These are phyloP conservation scores for Paguma larvata DNA, from an alignment of 2,797 vertebrate genomes.

Conservation along the genomic window DNA sequence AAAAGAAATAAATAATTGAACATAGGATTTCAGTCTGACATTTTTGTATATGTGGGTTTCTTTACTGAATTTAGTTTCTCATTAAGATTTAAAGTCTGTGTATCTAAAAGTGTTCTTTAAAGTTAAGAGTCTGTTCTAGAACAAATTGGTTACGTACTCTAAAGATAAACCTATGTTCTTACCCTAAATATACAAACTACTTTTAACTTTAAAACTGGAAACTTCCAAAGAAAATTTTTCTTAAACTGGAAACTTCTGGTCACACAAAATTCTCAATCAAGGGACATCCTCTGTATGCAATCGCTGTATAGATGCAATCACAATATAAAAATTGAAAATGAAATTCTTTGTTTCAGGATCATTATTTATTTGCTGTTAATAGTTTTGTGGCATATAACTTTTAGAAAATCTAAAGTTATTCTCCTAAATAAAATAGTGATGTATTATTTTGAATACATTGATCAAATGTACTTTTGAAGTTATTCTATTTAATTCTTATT, in stretches of 20 bases:
- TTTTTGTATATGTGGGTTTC: constrained; percentile 27
- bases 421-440: constrained; percentile 9
- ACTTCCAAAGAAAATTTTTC: background rate
- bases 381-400: constrained; percentile 52
- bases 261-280: background rate
- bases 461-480: constrained; percentile 31
- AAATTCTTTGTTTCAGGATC: background rate
- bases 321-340: background rate
- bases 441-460: constrained; percentile 56
- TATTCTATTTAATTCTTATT: constrained; percentile 37
- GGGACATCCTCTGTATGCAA: background rate
- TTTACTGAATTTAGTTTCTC: constrained; percentile 37
- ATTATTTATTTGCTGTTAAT: constrained; percentile 45
- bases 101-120: background rate
- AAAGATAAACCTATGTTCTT: background rate
- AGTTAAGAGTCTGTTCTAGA: constrained; percentile 1
- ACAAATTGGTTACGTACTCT: constrained; percentile 19
- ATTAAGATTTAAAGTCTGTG: constrained; percentile 40
- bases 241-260: background rate
- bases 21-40: background rate
- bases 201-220: constrained; percentile 43
- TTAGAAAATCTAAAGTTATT: constrained; percentile 56
- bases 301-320: constrained; percentile 13
- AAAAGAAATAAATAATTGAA: constrained; percentile 27
- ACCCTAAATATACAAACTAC: background rate